A percentile compares a stretch with the other conserved stretches of the same genome.
Conservation (phyloP, 1,140 invertebrate genomes). For the Zelostemma sp. region DNA sequence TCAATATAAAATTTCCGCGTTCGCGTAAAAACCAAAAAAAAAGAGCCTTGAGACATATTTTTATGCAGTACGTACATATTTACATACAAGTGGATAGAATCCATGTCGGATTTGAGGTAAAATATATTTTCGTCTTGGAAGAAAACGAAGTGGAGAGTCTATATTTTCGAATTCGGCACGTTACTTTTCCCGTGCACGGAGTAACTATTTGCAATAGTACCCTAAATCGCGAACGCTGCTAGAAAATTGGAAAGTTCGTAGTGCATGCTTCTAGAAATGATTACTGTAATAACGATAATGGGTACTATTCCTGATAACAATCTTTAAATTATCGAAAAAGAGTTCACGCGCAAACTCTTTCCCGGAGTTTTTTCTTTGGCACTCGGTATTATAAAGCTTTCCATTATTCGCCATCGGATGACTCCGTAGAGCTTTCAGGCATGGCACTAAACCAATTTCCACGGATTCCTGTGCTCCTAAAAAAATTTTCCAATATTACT, state of each 20-base stretch:
- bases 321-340: neutral
- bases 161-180: neutral
- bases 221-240: constrained; percentile 50
- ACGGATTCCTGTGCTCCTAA: constrained; percentile 71
- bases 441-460: constrained; percentile 78
- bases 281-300: constrained; percentile 49
- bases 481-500: constrained; percentile 8
- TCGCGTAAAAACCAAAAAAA: neutral
- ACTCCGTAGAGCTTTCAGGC: constrained; percentile 72
- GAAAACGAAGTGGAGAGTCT: neutral
- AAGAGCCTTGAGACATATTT: neutral
- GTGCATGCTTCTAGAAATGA: constrained; percentile 47
- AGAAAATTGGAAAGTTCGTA: constrained; percentile 48
- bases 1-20: too few relatives aligned
- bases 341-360: neutral
- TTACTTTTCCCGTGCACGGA: constrained; percentile 29
- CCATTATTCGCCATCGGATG: constrained; percentile 67
- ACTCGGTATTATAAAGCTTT: constrained; percentile 51
- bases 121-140: neutral
- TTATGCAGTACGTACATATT: neutral
- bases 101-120: neutral
- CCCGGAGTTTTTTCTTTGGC: constrained; percentile 47
- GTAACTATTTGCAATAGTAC: constrained; percentile 46
- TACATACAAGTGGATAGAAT: neutral
- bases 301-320: constrained; percentile 48